These are phyloP conservation scores for Maconellicoccus hirsutus DNA, from an alignment of 1,140 invertebrate genomes.

Conservation along the genomic window DNA sequence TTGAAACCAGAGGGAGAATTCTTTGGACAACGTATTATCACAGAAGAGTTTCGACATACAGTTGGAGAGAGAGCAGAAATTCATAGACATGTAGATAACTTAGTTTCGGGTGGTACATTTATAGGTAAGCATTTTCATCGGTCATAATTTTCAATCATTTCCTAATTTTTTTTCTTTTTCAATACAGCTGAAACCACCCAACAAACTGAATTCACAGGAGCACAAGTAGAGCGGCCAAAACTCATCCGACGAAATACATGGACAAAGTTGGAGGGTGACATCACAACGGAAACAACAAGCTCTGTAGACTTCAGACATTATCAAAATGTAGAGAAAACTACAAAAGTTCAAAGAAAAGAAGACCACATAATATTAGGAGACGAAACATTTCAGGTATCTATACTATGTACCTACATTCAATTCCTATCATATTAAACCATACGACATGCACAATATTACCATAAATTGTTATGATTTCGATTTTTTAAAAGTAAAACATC, in stretches of 20 bases:
- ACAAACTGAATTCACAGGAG: conserved; percentile 51
- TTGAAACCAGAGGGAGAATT: conserved; percentile 48
- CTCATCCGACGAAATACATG: conserved; percentile 67
- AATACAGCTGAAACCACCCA: conserved; percentile 53
- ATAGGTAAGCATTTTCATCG: conserved; percentile 28
- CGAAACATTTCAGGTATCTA: conserved; percentile 38
- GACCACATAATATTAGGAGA: conserved; percentile 54
- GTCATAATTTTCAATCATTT: too few species aligned
- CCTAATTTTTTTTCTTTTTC: too few species aligned
- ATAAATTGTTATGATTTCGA: too few species aligned
- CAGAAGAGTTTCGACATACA: conserved; percentile 25
- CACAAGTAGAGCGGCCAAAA: conserved; percentile 48
- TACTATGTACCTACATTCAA: conserved; percentile 26
- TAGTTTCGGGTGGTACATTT: conserved; percentile 35
- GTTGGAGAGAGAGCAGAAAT: conserved; percentile 44
- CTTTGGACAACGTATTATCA: conserved; percentile 9
- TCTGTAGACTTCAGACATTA: conserved; percentile 46
- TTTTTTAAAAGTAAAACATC: too few species aligned
- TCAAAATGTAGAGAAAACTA: conserved; percentile 47
- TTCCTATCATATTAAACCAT: too few species aligned
- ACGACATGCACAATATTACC: too few species aligned
- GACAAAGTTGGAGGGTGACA: conserved; percentile 63
- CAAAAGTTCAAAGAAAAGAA: conserved; percentile 42
- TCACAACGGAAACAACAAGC: conserved; percentile 51
- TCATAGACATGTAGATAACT: conserved; percentile 42